These are phyloP conservation scores for Pteruthius melanotis DNA, from an alignment of 2,113 vertebrate genomes.

Conservation along the genomic window DNA sequence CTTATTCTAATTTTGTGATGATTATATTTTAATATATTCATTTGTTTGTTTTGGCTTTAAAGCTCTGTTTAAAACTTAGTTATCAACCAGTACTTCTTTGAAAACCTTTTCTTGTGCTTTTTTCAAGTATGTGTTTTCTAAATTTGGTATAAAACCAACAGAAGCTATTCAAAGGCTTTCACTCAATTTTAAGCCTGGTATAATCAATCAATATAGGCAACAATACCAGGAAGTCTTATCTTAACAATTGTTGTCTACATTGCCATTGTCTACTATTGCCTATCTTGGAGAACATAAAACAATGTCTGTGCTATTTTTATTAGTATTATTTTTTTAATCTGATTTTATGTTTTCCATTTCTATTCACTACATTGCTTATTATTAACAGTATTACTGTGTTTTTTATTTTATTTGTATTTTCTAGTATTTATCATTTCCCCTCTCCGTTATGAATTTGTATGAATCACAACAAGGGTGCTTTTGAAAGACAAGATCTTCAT, in stretches of 20 bases:
- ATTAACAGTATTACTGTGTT: background rate
- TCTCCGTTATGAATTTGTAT: background rate
- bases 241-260: background rate
- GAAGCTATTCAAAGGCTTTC: background rate
- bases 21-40: background rate
- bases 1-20: background rate
- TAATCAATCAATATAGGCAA: background rate
- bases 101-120: background rate
- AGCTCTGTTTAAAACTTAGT: background rate
- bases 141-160: background rate
- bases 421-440: background rate
- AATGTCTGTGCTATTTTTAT: background rate
- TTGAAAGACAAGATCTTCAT: background rate
- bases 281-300: background rate
- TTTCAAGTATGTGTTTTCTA: background rate
- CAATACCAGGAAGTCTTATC: background rate
- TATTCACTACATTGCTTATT: background rate
- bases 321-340: background rate
- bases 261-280: background rate
- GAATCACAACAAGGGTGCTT: background rate
- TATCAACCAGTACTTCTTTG: background rate
- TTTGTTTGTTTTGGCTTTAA: background rate
- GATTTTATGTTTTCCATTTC: background rate
- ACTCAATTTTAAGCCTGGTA: background rate
- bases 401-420: background rate